Percentiles rank a stretch among this genome's conserved stretches.
phyloP scores from a whole-genome alignment of 2,888 invertebrate species.

The Hydraecia micacea region DNA sequence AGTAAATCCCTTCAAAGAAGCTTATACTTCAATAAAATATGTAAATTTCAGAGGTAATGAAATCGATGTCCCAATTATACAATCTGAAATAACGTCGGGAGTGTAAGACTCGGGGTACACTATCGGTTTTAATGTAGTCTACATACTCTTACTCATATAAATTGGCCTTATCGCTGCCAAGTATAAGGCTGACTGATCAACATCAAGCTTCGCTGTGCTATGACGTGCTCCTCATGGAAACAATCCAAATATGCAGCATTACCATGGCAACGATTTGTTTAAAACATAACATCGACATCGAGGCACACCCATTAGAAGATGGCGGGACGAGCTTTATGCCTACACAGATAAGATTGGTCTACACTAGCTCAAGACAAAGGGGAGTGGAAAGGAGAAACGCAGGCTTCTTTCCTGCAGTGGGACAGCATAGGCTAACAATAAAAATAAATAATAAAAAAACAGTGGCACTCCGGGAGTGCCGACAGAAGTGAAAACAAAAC shows the following conservation, averaged over 20 bases:
- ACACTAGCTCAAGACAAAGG: too few relatives aligned
- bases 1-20: background rate
- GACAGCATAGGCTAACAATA: too few relatives aligned
- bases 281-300: background rate
- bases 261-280: background rate
- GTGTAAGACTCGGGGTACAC: constrained; percentile 49
- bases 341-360: too few relatives aligned
- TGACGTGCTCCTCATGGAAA: background rate
- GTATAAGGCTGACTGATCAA: constrained; percentile 63
- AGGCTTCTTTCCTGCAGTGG: too few relatives aligned
- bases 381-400: too few relatives aligned
- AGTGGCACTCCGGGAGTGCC: too few relatives aligned
- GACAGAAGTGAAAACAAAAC: too few relatives aligned
- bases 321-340: too few relatives aligned
- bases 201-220: constrained; percentile 5
- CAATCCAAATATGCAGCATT: background rate
- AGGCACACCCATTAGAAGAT: too few relatives aligned
- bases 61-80: constrained; percentile 43
- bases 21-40: constrained; percentile 23
- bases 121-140: constrained; percentile 68
- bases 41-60: constrained; percentile 9
- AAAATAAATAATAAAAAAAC: too few relatives aligned
- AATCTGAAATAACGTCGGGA: constrained; percentile 45
- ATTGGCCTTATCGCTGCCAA: constrained; percentile 76
- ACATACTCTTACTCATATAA: constrained; percentile 68